Percentiles rank a stretch among this genome's conserved stretches.
Conservation (phyloP, 2,888 invertebrate species). For the Hypena proboscidalis region DNA sequence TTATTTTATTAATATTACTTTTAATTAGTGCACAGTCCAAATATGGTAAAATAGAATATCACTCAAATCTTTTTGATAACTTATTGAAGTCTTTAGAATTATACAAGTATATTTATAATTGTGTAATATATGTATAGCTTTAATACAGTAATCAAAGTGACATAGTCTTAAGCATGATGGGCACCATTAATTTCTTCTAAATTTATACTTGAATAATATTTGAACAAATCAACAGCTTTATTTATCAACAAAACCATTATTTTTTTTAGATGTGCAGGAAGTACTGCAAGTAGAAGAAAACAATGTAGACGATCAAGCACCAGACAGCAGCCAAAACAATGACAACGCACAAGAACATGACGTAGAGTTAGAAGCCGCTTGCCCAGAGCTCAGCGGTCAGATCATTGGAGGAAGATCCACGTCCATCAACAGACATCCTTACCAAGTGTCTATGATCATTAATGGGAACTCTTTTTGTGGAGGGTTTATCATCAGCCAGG, state of each 20-base stretch:
- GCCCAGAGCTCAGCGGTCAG: slow-evolving; percentile 77
- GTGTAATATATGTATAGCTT: too few relatives aligned
- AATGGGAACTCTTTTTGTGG: slow-evolving; percentile 81
- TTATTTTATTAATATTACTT: not conserved
- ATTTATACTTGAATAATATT: too few relatives aligned
- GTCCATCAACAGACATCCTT: slow-evolving; percentile 72
- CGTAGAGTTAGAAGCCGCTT: slow-evolving; percentile 63
- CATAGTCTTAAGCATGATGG: too few relatives aligned
- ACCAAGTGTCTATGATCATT: slow-evolving; percentile 76
- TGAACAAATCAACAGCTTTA: too few relatives aligned
- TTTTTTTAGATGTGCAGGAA: slow-evolving; percentile 69
- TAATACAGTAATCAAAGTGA: too few relatives aligned
- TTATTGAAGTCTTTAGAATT: too few relatives aligned
- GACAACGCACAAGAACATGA: slow-evolving; percentile 55
- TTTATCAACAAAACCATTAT: not conserved
- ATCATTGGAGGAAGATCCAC: slow-evolving; percentile 76
- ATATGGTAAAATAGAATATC: too few relatives aligned
- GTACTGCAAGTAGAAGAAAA: slow-evolving; percentile 54
- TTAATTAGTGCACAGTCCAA: not conserved
- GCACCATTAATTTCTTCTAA: too few relatives aligned
- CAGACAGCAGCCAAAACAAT: slow-evolving; percentile 41
- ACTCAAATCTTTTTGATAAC: too few relatives aligned
- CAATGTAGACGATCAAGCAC: slow-evolving; percentile 48
- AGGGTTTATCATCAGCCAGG: slow-evolving; percentile 74
- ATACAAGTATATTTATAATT: too few relatives aligned